Percentiles rank a stretch among this genome's conserved stretches.
These are phyloP conservation scores for Ciconia stormi DNA, from an alignment of 2,113 vertebrate species.

Conservation along the genomic window DNA sequence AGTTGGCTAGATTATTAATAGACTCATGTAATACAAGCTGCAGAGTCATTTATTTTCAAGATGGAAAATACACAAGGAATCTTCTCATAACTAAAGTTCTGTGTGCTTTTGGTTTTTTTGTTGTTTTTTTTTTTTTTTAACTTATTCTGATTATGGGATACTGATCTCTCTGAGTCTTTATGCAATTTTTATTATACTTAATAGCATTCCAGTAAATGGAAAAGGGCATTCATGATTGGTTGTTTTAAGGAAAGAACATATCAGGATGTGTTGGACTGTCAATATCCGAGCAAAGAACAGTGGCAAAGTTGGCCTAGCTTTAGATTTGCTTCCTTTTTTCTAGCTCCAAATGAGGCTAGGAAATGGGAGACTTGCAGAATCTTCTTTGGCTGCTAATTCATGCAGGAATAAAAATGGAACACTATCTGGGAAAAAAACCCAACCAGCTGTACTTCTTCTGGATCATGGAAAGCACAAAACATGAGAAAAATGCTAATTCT, in stretches of 20 bases:
- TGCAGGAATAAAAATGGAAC: neutral
- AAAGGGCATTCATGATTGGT: neutral
- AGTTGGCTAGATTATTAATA: neutral
- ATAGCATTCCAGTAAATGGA: neutral
- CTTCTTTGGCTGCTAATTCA: neutral
- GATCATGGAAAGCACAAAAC: neutral
- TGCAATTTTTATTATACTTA: neutral
- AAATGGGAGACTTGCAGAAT: neutral
- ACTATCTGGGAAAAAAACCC: rapidly evolving
- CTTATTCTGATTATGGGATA: neutral
- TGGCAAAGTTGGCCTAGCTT: neutral
- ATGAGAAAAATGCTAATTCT: neutral
- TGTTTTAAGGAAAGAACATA: neutral
- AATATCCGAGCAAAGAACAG: neutral
- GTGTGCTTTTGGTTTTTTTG: neutral
- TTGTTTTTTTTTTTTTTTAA: neutral
- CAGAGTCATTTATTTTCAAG: neutral
- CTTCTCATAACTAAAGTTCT: neutral
- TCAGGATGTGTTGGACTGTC: neutral
- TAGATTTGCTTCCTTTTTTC: neutral
- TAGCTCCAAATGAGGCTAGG: neutral
- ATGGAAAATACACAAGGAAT: neutral
- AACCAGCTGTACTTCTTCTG: neutral
- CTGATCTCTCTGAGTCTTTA: neutral
- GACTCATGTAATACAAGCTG: neutral